phyloP scores from a whole-genome alignment of 2,113 vertebrate genomes.

The Gymnogyps californianus region DNA sequence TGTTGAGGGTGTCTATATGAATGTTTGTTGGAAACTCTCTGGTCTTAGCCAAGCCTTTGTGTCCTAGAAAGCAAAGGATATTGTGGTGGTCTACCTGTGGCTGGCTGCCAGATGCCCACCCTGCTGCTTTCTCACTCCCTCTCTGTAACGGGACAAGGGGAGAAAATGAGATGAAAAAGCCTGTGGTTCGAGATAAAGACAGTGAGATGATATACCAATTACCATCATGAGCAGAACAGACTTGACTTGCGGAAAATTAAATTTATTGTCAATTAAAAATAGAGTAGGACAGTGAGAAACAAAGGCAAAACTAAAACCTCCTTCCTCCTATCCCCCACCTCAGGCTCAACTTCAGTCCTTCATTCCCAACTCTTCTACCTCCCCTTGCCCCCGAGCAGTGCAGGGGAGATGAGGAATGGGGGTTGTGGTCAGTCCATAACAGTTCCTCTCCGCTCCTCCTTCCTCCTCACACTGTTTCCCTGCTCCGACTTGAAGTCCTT shows the following conservation, averaged over 20 bases:
- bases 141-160: background rate
- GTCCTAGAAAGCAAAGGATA: background rate
- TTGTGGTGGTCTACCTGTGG: background rate
- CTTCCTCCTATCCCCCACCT: background rate
- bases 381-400: fast-evolving
- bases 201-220: background rate
- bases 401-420: background rate
- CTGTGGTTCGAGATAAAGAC: background rate
- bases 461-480: background rate
- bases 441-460: background rate
- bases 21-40: background rate
- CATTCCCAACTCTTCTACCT: background rate
- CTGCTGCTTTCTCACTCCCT: background rate
- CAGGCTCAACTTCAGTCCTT: background rate
- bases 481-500: fast-evolving
- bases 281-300: background rate
- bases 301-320: background rate
- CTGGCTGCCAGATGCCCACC: background rate
- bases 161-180: background rate
- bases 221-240: background rate
- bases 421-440: fast-evolving
- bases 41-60: background rate
- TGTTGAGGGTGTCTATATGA: background rate
- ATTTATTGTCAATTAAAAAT: background rate
- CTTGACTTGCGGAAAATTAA: background rate